phyloP scores from a whole-genome alignment of 2,888 invertebrate genomes.

The Drosophila anomelani region DNA sequence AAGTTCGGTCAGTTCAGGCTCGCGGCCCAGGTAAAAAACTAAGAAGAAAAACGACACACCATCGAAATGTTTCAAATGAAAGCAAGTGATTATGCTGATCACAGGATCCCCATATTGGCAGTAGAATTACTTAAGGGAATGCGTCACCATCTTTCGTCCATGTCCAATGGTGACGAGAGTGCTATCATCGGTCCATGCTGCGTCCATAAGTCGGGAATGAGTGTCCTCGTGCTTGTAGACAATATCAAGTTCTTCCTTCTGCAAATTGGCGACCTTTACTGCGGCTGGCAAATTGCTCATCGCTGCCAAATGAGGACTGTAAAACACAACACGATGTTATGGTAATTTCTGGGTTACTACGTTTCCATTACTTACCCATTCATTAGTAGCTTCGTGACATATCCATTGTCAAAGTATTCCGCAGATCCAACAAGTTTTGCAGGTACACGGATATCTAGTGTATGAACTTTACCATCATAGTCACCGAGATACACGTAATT shows the following conservation, averaged over 20 bases:
- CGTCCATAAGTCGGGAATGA: constrained; percentile 60
- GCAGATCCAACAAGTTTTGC: constrained; percentile 42
- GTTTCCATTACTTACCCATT: constrained; percentile 51
- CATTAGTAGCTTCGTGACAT: constrained; percentile 50
- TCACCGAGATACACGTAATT: constrained; percentile 64
- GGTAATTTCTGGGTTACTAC: too few species aligned
- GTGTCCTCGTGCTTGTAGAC: constrained; percentile 54
- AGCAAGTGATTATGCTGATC: constrained; percentile 4
- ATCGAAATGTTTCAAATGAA: constrained; percentile 12
- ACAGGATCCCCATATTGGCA: not conserved
- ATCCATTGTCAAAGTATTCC: constrained; percentile 47
- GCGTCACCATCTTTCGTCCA: constrained; percentile 58
- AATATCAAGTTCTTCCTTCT: constrained; percentile 22
- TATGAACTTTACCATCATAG: constrained; percentile 66
- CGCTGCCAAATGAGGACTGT: constrained; percentile 58
- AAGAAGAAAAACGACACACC: not conserved
- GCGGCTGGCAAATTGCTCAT: constrained; percentile 60
- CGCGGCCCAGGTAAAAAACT: not conserved
- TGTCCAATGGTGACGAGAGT: constrained; percentile 67
- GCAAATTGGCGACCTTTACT: constrained; percentile 52
- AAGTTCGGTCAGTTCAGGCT: constrained; percentile 9
- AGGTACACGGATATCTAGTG: constrained; percentile 58
- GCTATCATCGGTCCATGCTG: constrained; percentile 52
- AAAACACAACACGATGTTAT: not conserved
- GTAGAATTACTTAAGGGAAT: constrained; percentile 39